Conservation (phyloP, 1,140 invertebrate genomes). For the Venturia canescens region DNA sequence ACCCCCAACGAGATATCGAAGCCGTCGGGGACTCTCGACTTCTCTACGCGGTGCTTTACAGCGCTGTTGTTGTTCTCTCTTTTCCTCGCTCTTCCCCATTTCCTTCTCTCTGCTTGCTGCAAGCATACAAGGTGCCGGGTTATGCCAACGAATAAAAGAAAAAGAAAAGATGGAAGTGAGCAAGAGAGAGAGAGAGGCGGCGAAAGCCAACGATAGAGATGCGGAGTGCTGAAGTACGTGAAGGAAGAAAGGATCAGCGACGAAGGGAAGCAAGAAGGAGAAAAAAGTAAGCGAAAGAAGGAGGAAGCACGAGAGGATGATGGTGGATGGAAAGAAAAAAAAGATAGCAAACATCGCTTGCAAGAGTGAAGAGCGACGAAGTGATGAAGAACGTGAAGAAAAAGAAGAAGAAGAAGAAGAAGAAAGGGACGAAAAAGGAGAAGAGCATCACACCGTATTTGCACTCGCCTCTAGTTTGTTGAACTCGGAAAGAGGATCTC, state of each 20-base stretch:
- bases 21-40: slow-evolving; percentile 41
- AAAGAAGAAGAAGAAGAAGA: slow-evolving; percentile 2
- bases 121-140: slow-evolving; percentile 15
- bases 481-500: slow-evolving; percentile 49
- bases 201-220: slow-evolving; percentile 33
- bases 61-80: slow-evolving; percentile 13
- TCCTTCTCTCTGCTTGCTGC: slow-evolving; percentile 5
- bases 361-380: not conserved
- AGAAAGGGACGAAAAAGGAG: slow-evolving; percentile 5
- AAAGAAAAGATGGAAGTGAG: not conserved
- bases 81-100: not conserved
- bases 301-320: slow-evolving; percentile 29
- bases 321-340: slow-evolving; percentile 49
- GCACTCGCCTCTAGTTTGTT: slow-evolving; percentile 57
- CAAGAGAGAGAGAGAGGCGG: slow-evolving; percentile 18
- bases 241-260: slow-evolving; percentile 15
- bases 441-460: slow-evolving; percentile 50
- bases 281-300: slow-evolving; percentile 32
- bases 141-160: slow-evolving; percentile 26
- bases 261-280: slow-evolving; percentile 1
- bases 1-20: slow-evolving; percentile 29
- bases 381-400: slow-evolving; percentile 29
- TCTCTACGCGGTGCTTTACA: slow-evolving; percentile 27
- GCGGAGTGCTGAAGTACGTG: slow-evolving; percentile 15
- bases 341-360: slow-evolving; percentile 24